Conservation (phyloP, 2,113 vertebrate genomes). For the Heliornis fulica region DNA sequence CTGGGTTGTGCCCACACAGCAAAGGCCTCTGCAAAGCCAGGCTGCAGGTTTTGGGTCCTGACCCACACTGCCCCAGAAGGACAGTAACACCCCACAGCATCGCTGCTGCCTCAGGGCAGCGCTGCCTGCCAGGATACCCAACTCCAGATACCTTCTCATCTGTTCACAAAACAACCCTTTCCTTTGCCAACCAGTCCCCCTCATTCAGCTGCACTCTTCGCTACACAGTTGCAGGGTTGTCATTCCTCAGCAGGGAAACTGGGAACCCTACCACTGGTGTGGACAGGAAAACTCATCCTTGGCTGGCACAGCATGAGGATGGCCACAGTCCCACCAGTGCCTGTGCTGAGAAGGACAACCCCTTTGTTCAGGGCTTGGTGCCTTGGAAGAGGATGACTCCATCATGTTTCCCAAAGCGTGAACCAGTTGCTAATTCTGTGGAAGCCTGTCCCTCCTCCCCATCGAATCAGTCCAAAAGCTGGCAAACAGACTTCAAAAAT, state of each 20-base stretch:
- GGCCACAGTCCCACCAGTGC: neutral
- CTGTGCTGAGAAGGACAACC: neutral
- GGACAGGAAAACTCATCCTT: neutral
- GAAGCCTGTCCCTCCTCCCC: neutral
- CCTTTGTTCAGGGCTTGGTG: neutral
- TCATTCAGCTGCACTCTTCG: rapidly evolving
- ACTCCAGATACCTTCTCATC: neutral
- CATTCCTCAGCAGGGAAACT: neutral
- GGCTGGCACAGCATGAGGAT: rapidly evolving
- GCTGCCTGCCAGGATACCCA: neutral
- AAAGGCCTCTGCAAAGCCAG: neutral
- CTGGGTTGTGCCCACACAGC: rapidly evolving
- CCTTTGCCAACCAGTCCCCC: neutral
- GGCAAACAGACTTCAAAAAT: neutral
- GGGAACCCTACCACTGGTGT: rapidly evolving
- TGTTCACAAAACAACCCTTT: neutral
- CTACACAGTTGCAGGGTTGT: neutral
- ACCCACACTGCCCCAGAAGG: rapidly evolving
- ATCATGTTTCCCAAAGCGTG: neutral
- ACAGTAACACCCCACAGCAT: neutral
- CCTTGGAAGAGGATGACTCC: neutral
- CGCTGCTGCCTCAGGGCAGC: rapidly evolving
- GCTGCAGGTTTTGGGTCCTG: neutral
- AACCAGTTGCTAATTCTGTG: neutral
- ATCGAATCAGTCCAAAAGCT: neutral